Evolutionary conservation across 2,888 invertebrate genomes (phyloP).

Genomic region (Zonitis immaculata): DNA sequence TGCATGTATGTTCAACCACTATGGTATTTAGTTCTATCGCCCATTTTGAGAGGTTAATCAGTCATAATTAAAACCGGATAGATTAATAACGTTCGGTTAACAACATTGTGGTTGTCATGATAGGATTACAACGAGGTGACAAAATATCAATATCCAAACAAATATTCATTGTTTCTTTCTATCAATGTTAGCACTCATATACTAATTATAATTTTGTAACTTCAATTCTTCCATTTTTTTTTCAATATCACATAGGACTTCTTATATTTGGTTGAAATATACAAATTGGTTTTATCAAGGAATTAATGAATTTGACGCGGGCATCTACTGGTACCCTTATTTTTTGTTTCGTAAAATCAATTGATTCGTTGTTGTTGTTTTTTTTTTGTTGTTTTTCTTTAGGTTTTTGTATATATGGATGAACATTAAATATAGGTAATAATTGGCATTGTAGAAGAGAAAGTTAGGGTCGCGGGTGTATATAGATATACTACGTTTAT

Average conservation of each 20-base stretch:
- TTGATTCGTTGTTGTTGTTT: neutral
- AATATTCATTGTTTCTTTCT: too few species aligned
- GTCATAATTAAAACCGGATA: slow-evolving; percentile 29
- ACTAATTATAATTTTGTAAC: too few species aligned
- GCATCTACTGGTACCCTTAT: neutral
- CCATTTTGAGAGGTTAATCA: slow-evolving; percentile 31
- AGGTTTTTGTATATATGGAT: neutral
- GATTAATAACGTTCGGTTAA: slow-evolving; percentile 33
- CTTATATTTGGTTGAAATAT: too few species aligned
- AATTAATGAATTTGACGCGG: too few species aligned
- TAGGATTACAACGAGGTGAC: slow-evolving; percentile 23
- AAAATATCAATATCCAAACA: neutral
- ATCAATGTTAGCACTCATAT: too few species aligned
- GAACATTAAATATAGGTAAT: slow-evolving; percentile 36
- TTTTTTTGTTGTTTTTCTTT: neutral
- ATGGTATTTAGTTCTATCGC: slow-evolving; percentile 8
- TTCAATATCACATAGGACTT: too few species aligned
- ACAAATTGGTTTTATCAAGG: too few species aligned
- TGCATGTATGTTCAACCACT: slow-evolving; percentile 20
- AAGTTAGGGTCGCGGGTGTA: slow-evolving; percentile 38
- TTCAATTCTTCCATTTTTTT: too few species aligned
- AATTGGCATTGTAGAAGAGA: slow-evolving; percentile 39
- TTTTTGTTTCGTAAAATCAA: neutral
- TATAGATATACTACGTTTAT: too few species aligned
- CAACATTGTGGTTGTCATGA: slow-evolving; percentile 26